Evolutionary conservation across 2,113 vertebrate species (phyloP).

Genomic region (Sporophila hypoxantha): DNA sequence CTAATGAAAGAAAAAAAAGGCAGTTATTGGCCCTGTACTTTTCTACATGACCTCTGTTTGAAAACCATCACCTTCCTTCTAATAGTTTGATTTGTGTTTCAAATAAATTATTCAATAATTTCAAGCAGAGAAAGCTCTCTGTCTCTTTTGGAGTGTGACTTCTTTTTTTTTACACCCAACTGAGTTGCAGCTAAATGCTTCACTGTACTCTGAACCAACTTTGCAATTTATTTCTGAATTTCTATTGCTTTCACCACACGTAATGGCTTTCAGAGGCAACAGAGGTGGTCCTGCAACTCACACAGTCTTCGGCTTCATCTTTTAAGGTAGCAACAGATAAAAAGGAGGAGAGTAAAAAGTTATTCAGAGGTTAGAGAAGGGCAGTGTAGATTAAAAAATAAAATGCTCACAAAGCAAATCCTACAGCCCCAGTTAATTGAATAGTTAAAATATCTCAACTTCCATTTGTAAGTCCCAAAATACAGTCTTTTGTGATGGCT

Average conservation of each 20-base stretch:
- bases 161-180: slow-evolving; percentile 15
- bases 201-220: slow-evolving; percentile 24
- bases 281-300: slow-evolving; percentile 7
- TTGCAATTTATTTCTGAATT: slow-evolving; percentile 55
- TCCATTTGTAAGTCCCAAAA: slow-evolving; percentile 31
- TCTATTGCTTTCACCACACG: background rate
- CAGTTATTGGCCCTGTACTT: background rate
- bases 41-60: slow-evolving; percentile 27
- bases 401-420: slow-evolving; percentile 52
- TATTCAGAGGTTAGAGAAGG: slow-evolving; percentile 41
- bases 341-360: slow-evolving; percentile 12
- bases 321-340: slow-evolving; percentile 3
- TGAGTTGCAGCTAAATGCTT: slow-evolving; percentile 47
- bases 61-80: slow-evolving; percentile 39
- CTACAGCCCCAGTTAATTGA: slow-evolving; percentile 29
- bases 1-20: background rate
- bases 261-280: background rate
- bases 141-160: slow-evolving; percentile 47
- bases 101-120: slow-evolving; percentile 57
- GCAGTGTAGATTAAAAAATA: slow-evolving; percentile 28
- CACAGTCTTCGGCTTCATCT: background rate
- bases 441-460: slow-evolving; percentile 41
- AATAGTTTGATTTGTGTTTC: slow-evolving; percentile 42
- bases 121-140: slow-evolving; percentile 39
- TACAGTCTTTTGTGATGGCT: slow-evolving; percentile 6